A percentile compares a stretch with the other conserved stretches of the same genome.
Evolutionary conservation across 2,797 vertebrate genomes (phyloP).

Genomic region (Sebastolobus alascanus): DNA sequence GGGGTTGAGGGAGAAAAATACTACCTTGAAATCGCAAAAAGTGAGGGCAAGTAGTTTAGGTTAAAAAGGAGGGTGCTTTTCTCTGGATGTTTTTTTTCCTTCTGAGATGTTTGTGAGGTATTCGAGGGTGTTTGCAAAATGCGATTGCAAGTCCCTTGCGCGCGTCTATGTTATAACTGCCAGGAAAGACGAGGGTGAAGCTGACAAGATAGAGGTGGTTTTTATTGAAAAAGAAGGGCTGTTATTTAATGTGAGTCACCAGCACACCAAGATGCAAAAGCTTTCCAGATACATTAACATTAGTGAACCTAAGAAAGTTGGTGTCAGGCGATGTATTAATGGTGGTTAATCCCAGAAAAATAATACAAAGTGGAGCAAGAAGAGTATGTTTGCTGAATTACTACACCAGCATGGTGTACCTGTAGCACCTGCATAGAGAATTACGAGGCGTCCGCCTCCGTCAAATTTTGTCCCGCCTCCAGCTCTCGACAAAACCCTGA

Average conservation of each 20-base stretch:
- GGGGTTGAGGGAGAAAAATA: constrained; percentile 41
- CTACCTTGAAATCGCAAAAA: constrained; percentile 43
- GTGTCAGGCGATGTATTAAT: background rate
- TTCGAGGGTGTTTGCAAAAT: constrained; percentile 9
- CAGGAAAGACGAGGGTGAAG: constrained; percentile 18
- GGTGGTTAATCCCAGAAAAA: background rate
- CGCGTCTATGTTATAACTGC: constrained; percentile 24
- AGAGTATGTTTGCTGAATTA: constrained; percentile 3
- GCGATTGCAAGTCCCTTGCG: background rate
- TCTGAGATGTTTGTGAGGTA: constrained; percentile 30
- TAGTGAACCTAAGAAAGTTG: background rate
- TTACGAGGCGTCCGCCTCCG: too few species aligned
- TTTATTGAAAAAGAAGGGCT: constrained; percentile 6
- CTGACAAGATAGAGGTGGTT: background rate
- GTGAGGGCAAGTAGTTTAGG: constrained; percentile 23
- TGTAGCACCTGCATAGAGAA: too few species aligned
- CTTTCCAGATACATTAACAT: constrained; percentile 1
- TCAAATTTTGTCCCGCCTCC: too few species aligned
- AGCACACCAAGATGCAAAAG: background rate
- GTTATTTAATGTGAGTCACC: constrained; percentile 14
- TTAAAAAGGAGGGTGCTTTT: constrained; percentile 27
- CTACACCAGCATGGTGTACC: background rate
- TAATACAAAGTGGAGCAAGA: background rate
- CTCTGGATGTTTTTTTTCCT: constrained; percentile 7
- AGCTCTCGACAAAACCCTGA: too few species aligned